phyloP scores from a whole-genome alignment of 2,888 invertebrate species.

The Barypeithes pellucidus region DNA sequence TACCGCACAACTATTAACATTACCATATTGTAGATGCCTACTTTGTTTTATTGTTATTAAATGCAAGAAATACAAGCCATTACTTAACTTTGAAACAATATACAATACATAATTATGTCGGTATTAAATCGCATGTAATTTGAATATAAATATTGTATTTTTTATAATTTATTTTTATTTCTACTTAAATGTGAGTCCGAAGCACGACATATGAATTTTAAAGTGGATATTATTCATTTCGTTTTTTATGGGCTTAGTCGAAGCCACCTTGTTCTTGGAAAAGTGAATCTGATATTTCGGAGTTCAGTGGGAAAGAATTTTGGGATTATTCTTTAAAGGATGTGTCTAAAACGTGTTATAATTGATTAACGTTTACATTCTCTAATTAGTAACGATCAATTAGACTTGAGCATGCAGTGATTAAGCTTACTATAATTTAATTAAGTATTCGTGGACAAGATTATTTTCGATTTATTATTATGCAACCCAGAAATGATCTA shows the following conservation, averaged over 20 bases:
- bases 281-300: conserved; percentile 34
- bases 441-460: too few relatives aligned
- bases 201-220: conserved; percentile 46
- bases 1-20: conserved; percentile 20
- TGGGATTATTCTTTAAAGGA: conserved; percentile 12
- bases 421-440: background rate
- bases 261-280: conserved; percentile 35
- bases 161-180: conserved; percentile 48
- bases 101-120: conserved; percentile 52
- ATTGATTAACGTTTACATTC: conserved; percentile 5
- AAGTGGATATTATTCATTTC: conserved; percentile 40
- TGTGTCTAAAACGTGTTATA: conserved; percentile 11
- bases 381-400: conserved; percentile 1
- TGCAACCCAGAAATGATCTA: too few relatives aligned
- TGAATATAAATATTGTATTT: conserved; percentile 50
- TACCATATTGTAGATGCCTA: conserved; percentile 11
- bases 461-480: too few relatives aligned
- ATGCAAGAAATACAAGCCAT: conserved; percentile 47
- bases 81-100: conserved; percentile 47
- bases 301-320: conserved; percentile 34
- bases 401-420: background rate
- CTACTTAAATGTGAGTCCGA: conserved; percentile 43
- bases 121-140: conserved; percentile 41
- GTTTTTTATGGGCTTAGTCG: conserved; percentile 36
- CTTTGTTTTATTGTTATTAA: conserved; percentile 41